Conservation (phyloP, 92 coral and sea anemone species). For the Porites evermanni region DNA sequence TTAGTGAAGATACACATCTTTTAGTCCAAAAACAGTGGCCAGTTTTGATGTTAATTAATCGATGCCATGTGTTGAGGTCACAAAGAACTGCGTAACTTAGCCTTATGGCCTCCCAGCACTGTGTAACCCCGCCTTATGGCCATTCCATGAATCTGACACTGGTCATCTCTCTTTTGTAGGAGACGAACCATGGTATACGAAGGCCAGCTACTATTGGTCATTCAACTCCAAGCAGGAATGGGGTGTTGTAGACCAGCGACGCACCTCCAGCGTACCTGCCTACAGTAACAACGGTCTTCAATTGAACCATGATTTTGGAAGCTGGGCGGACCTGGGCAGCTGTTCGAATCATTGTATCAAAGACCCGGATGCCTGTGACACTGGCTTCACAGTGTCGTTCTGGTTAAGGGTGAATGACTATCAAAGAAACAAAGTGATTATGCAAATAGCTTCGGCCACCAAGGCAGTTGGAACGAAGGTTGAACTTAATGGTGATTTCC, state of each 20-base stretch:
- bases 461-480: constrained; percentile 80
- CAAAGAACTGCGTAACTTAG: too few relatives aligned
- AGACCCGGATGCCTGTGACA: constrained; percentile 74
- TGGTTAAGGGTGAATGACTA: constrained; percentile 69
- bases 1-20: neutral
- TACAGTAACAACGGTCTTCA: constrained; percentile 71
- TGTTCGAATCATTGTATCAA: constrained; percentile 75
- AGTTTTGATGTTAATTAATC: neutral
- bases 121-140: too few relatives aligned
- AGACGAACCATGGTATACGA: constrained; percentile 76
- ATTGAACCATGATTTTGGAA: constrained; percentile 64
- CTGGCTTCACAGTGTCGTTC: constrained; percentile 81
- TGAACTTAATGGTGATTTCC: constrained; percentile 23
- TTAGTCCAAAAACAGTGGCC: neutral
- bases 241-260: constrained; percentile 55
- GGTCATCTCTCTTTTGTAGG: constrained; percentile 25
- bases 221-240: constrained; percentile 51
- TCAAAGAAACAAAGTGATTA: constrained; percentile 22
- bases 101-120: too few relatives aligned
- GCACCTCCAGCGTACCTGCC: constrained; percentile 64
- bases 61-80: neutral
- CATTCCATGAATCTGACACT: too few relatives aligned
- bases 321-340: constrained; percentile 78
- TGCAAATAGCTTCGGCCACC: constrained; percentile 65
- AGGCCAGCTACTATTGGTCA: constrained; percentile 76